A percentile compares a stretch with the other conserved stretches of the same genome.
Evolutionary conservation across 2,113 vertebrate genomes (phyloP).

Genomic region (Sylvicapra grimmia): DNA sequence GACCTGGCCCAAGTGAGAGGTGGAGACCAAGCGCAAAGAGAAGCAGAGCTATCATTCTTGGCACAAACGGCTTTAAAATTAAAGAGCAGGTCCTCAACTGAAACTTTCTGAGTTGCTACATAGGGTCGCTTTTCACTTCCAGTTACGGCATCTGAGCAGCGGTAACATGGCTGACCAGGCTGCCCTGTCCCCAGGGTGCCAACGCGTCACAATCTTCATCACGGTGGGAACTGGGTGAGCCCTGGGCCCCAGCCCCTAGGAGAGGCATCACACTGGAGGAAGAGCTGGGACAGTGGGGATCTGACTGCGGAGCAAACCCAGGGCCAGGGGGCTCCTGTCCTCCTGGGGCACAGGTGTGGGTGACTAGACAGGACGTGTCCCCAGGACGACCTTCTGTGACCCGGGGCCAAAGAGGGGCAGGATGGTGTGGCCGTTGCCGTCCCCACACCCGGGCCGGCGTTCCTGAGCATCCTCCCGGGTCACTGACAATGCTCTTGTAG

Average conservation of each 20-base stretch:
- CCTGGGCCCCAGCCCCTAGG: neutral
- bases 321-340: neutral
- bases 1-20: neutral
- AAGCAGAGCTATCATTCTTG: neutral
- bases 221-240: neutral
- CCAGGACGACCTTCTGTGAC: rapidly evolving
- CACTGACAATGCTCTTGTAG: rapidly evolving
- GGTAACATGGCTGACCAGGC: neutral
- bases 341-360: neutral
- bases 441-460: rapidly evolving
- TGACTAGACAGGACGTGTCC: too few relatives aligned
- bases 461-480: rapidly evolving
- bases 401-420: rapidly evolving
- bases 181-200: neutral
- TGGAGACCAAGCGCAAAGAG: neutral
- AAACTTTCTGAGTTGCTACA: neutral
- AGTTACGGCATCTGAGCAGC: neutral
- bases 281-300: neutral
- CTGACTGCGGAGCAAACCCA: neutral
- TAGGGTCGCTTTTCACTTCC: neutral
- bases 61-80: neutral
- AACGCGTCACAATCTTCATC: neutral
- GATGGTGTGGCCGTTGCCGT: rapidly evolving
- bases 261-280: rapidly evolving
- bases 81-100: neutral